Percentiles rank a stretch among this genome's conserved stretches.
Evolutionary conservation across 2,113 vertebrate species (phyloP).

Genomic region (Ellobius talpinus): DNA sequence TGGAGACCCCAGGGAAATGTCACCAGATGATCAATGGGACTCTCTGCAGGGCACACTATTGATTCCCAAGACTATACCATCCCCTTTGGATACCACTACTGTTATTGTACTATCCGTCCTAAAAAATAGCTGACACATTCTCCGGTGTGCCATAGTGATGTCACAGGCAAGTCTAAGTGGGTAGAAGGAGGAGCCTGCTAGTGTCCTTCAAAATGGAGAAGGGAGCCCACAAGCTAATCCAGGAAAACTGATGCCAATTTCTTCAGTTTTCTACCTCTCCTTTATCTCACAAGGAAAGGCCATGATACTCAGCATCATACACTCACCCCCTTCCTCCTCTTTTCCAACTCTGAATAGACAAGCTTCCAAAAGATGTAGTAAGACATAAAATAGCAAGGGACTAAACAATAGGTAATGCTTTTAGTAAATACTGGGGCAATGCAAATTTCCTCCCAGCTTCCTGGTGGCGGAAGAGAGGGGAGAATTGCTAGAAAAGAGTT

Average conservation of each 20-base stretch:
- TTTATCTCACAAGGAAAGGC: conserved; percentile 9
- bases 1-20: background rate
- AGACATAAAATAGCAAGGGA: background rate
- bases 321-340: background rate
- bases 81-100: background rate
- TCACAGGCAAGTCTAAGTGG: too few species aligned
- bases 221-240: background rate
- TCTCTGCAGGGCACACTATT: background rate
- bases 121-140: background rate
- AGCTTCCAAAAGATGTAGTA: conserved; percentile 8
- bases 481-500: background rate
- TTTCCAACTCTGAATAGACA: conserved; percentile 45
- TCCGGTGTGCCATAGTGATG: background rate
- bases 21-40: too few species aligned
- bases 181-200: background rate
- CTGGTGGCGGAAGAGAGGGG: conserved; percentile 7
- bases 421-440: background rate
- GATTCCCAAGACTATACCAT: background rate
- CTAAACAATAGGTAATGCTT: background rate
- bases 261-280: background rate
- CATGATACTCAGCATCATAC: background rate
- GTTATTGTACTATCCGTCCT: background rate
- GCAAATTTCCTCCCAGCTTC: conserved; percentile 50
- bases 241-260: conserved; percentile 11
- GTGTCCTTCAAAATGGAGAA: background rate